Evolutionary conservation across 2,797 vertebrate genomes (phyloP).

Genomic region (Platyrinchus mystaceus): DNA sequence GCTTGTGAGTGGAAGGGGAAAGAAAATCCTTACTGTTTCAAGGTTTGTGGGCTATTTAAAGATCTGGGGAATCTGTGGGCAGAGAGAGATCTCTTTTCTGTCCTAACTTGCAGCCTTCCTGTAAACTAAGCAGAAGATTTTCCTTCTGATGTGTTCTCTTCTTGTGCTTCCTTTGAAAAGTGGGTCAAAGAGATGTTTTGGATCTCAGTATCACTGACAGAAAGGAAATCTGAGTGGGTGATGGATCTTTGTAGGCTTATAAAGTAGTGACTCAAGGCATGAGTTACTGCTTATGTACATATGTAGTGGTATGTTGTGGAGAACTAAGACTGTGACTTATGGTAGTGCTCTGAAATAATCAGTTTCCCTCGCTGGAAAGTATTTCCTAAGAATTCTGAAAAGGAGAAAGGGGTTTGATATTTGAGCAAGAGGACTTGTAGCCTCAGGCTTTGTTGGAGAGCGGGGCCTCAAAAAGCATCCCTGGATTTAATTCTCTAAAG

Average conservation of each 20-base stretch:
- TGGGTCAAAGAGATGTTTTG: slow-evolving; percentile 38
- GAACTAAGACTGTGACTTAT: not conserved
- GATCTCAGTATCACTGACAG: not conserved
- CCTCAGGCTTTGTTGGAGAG: not conserved
- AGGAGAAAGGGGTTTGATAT: not conserved
- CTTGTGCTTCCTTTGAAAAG: not conserved
- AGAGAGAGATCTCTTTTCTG: not conserved
- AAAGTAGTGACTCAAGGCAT: not conserved
- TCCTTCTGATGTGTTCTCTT: not conserved
- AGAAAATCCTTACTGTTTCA: not conserved
- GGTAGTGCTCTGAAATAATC: not conserved
- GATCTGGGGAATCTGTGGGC: not conserved
- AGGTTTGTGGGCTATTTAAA: not conserved
- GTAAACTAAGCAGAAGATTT: slow-evolving; percentile 8
- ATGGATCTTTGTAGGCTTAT: not conserved
- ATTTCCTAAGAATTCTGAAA: not conserved
- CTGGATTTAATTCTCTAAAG: not conserved
- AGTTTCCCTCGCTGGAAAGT: not conserved
- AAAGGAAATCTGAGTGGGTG: slow-evolving; percentile 11
- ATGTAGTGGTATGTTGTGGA: not conserved
- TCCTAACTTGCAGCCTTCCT: not conserved
- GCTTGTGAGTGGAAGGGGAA: not conserved
- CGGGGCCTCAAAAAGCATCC: not conserved
- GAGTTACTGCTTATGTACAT: not conserved
- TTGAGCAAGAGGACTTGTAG: not conserved